phyloP scores from a whole-genome alignment of 2,797 vertebrate genomes.

The Rhadinocentrus ornatus region DNA sequence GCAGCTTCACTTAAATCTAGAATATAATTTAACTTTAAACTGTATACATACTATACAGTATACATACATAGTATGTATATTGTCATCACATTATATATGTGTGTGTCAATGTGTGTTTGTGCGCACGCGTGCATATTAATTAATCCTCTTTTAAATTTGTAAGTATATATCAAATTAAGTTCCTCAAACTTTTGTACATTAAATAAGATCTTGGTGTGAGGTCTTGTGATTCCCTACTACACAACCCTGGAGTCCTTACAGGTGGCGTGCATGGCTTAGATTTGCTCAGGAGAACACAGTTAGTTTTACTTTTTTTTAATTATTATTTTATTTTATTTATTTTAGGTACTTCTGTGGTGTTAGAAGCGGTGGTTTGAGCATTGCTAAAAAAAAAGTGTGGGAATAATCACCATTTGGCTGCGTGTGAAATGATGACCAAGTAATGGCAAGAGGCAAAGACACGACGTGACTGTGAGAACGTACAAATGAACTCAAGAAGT shows the following conservation, averaged over 20 bases:
- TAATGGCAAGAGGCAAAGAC: conserved; percentile 52
- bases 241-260: not conserved
- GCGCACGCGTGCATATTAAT: too few relatives aligned
- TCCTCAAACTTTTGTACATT: conserved; percentile 31
- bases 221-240: not conserved
- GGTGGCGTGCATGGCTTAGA: not conserved
- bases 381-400: conserved; percentile 26
- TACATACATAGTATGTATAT: too few relatives aligned
- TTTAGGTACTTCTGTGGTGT: conserved; percentile 12
- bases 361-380: conserved; percentile 1
- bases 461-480: conserved; percentile 48
- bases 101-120: too few relatives aligned
- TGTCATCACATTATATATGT: too few relatives aligned
- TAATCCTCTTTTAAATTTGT: not conserved
- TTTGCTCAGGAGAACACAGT: conserved; percentile 4
- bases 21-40: not conserved
- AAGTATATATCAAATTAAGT: conserved; percentile 3
- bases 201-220: not conserved
- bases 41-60: too few relatives aligned
- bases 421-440: conserved; percentile 58
- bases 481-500: conserved; percentile 42
- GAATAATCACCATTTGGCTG: conserved; percentile 31
- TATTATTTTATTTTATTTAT: not conserved
- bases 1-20: not conserved
- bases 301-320: not conserved